Evolutionary conservation across 2,797 vertebrate genomes (phyloP), one percentile per base, ranked within the genome.

Genomic region (Oreonectes daqikongensis): DNA sequence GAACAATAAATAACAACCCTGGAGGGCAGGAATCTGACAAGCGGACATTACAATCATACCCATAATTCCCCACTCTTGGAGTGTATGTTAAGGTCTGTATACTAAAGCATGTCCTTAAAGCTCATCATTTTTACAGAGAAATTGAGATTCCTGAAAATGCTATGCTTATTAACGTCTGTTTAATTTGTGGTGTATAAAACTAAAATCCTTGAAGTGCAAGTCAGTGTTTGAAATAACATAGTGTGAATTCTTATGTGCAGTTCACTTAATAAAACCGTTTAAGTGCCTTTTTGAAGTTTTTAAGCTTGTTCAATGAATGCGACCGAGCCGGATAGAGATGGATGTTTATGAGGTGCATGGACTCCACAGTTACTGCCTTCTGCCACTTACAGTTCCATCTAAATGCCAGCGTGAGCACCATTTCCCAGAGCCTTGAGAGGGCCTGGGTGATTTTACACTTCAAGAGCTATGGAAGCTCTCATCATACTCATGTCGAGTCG

Each of bases 301-400:
- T 46, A 17, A 15, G 14, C 3, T 40, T 40, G 38, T 28, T 7
- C 55, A 28, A 44, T 64, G 24, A 20, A 64, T 20, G 22, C 2
- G 8, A 35, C 9, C 3, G 53, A 40, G 22, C 17, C 59, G 1
- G 46, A 8, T 5, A 17, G 53, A 61, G 57, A 68, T 55, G 32
- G 50, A 64, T 72, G 69, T 65, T 64, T 79, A 66, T 69, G 55
- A 35, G 40, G n/a, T 60, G 14, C 14, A 53, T 57, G 40, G 40
- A 57, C 53, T 67, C 35, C 20, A 24, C 28, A 26, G 63, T 70
- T 64, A 70, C 44, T 26, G 35, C 53, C 42, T 38, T 72, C 52
- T 63, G 59, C 78, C 71, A 64, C 69, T 70, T 79, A 68, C 61
- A 70, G 38, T 81, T 82, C 72, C 65, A 61, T 80, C 70, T 57